Percentiles rank a stretch among this genome's conserved stretches.
These are phyloP conservation scores for Excalfactoria chinensis DNA, from an alignment of 2,113 vertebrate species.

Conservation along the genomic window DNA sequence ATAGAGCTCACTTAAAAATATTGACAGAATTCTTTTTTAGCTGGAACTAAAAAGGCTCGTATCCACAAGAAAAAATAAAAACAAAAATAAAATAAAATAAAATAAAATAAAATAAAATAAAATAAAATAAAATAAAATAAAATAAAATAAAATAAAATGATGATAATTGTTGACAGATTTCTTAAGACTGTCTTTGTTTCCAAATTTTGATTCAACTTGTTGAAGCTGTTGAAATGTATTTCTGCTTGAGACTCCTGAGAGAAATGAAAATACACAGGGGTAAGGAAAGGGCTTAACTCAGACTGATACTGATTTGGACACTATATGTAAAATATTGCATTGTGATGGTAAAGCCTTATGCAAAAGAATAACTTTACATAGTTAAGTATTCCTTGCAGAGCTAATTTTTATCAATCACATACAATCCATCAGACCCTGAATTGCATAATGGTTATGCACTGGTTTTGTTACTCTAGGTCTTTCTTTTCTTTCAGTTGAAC, in stretches of 20 bases:
- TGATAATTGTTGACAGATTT: slow-evolving; percentile 7
- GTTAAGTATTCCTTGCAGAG: not conserved
- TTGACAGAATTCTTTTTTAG: not conserved
- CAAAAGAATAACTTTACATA: not conserved
- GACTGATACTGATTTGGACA: not conserved
- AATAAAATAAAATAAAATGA: not conserved
- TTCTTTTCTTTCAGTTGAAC: not conserved
- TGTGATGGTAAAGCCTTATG: not conserved
- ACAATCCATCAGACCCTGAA: not conserved
- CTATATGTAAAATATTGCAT: not conserved
- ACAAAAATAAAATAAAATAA: not conserved
- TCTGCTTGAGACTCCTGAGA: not conserved
- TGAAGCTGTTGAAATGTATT: slow-evolving; percentile 10
- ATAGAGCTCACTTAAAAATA: not conserved
- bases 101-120: not conserved
- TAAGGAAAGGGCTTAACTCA: not conserved
- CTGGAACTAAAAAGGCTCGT: not conserved
- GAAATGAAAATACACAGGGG: not conserved
- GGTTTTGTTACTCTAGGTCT: not conserved
- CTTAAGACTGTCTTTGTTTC: slow-evolving; percentile 3
- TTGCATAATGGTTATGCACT: not conserved
- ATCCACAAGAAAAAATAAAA: not conserved
- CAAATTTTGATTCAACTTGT: slow-evolving; percentile 21
- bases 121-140: not conserved
- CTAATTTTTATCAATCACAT: slow-evolving; percentile 26